Percentiles rank a stretch among this genome's conserved stretches.
Evolutionary conservation across 2,888 invertebrate genomes (phyloP).

Genomic region (Proisotoma minuta): DNA sequence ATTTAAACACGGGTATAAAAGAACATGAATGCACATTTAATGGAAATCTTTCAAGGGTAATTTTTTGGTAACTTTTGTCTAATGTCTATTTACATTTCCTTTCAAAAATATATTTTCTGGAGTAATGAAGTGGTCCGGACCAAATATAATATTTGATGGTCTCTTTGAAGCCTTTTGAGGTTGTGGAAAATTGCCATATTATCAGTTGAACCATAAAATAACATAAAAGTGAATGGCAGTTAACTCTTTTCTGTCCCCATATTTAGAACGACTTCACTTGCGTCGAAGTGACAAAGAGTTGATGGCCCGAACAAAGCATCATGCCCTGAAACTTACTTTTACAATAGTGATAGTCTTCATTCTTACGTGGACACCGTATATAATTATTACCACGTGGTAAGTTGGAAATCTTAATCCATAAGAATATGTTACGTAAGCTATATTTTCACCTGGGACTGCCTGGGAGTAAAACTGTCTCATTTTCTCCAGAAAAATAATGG

Average conservation of each 20-base stretch:
- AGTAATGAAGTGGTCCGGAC: too few relatives aligned
- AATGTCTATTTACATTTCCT: too few relatives aligned
- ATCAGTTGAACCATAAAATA: too few relatives aligned
- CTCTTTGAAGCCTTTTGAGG: too few relatives aligned
- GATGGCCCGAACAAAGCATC: conserved; percentile 36
- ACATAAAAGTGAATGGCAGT: too few relatives aligned
- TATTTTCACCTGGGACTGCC: background rate
- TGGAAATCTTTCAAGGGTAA: too few relatives aligned
- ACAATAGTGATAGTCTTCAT: conserved; percentile 34
- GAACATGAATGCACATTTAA: too few relatives aligned
- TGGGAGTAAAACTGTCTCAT: background rate
- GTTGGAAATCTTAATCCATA: background rate
- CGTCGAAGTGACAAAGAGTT: conserved; percentile 35
- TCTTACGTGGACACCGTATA: conserved; percentile 35
- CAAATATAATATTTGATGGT: background rate
- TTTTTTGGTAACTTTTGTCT: too few relatives aligned
- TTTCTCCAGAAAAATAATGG: background rate
- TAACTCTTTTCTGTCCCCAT: background rate
- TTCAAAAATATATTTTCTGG: too few relatives aligned
- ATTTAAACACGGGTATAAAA: too few relatives aligned
- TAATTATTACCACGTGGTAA: conserved; percentile 31
- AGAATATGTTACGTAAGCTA: background rate
- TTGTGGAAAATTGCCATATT: too few relatives aligned
- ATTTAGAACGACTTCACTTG: conserved; percentile 18
- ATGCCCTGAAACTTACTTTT: conserved; percentile 34